These are phyloP conservation scores for Haliclona indistincta DNA, from an alignment of 37 sponge, comb jelly and placozoan genomes.

Conservation along the genomic window DNA sequence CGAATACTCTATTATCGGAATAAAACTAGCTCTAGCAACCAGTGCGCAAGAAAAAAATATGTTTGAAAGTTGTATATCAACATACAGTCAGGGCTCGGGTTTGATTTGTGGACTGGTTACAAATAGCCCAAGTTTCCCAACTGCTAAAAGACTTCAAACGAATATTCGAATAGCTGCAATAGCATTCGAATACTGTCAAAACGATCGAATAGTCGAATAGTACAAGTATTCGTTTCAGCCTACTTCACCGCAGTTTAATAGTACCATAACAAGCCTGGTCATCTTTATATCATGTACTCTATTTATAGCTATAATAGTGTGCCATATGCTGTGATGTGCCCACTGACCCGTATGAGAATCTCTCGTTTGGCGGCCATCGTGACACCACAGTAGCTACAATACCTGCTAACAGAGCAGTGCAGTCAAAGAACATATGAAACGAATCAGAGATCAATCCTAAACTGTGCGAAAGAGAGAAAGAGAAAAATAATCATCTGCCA, in stretches of 20 bases:
- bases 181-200: too few relatives aligned
- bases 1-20: too few relatives aligned
- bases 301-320: not conserved
- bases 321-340: not conserved
- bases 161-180: too few relatives aligned
- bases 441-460: conserved; percentile 90
- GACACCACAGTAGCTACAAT: conserved; percentile 80
- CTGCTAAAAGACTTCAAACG: too few relatives aligned
- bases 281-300: not conserved
- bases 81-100: too few relatives aligned
- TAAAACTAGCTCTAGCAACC: too few relatives aligned
- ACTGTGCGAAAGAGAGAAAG: conserved; percentile 19
- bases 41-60: too few relatives aligned
- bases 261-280: not conserved
- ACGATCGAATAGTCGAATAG: too few relatives aligned
- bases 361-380: conserved; percentile 71
- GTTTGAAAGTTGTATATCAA: too few relatives aligned
- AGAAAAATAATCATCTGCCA: not conserved
- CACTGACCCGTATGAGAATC: conserved; percentile 83
- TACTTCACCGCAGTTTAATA: not conserved
- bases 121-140: too few relatives aligned
- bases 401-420: conserved; percentile 90
- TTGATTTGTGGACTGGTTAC: too few relatives aligned
- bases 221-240: too few relatives aligned
- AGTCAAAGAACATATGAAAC: conserved; percentile 96